A percentile compares a stretch with the other conserved stretches of the same genome.
Conservation (phyloP, 2,113 vertebrate species). For the Xiphophorus maculatus region DNA sequence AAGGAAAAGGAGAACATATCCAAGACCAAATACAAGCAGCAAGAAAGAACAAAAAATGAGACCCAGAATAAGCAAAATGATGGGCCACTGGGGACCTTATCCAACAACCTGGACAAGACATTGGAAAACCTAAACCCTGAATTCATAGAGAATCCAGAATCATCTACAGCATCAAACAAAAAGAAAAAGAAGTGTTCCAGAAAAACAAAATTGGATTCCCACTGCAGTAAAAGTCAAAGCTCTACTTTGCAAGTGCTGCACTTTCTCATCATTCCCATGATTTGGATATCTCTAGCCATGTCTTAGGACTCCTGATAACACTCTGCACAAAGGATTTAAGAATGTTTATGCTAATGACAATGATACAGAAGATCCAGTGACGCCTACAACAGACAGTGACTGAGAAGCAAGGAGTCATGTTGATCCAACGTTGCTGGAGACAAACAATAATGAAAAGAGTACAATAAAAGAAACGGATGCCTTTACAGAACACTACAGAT, state of each 20-base stretch:
- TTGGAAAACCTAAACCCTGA: conserved; percentile 86
- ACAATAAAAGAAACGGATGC: conserved; percentile 84
- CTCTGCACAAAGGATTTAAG: conserved; percentile 64
- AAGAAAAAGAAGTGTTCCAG: conserved; percentile 95
- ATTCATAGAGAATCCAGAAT: conserved; percentile 85
- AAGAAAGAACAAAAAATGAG: conserved; percentile 86
- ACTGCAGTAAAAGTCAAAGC: conserved; percentile 85
- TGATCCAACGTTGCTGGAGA: conserved; percentile 60
- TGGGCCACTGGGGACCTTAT: conserved; percentile 91
- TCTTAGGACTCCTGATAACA: conserved; percentile 75
- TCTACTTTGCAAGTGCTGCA: conserved; percentile 63
- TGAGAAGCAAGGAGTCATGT: conserved; percentile 56
- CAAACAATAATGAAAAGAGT: conserved; percentile 65
- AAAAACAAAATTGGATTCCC: conserved; percentile 92
- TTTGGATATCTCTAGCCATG: conserved; percentile 79
- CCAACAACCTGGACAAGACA: conserved; percentile 88
- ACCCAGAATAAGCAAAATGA: conserved; percentile 92
- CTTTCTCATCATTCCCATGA: conserved; percentile 69
- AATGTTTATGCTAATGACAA: conserved; percentile 81
- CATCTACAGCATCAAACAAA: conserved; percentile 89
- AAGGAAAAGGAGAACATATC: conserved; percentile 94
- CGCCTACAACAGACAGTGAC: conserved; percentile 74
- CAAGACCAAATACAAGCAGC: conserved; percentile 86
- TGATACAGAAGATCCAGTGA: conserved; percentile 75
- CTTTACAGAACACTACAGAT: conserved; percentile 85